phyloP scores from a whole-genome alignment of 2,888 invertebrate genomes.

The Miltochrista miniata region DNA sequence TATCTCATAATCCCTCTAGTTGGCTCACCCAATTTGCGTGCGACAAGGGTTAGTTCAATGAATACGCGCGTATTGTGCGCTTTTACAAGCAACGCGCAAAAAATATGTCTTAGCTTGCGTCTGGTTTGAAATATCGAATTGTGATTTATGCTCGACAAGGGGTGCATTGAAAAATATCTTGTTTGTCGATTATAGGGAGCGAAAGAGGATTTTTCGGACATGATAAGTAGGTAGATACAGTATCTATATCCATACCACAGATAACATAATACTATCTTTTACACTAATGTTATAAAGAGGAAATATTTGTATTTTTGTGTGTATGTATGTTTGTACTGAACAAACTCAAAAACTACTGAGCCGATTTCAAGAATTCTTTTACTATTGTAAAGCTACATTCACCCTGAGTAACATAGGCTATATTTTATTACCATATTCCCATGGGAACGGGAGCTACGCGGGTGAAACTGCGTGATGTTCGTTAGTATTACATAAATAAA shows the following conservation, averaged over 20 bases:
- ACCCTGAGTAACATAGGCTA: too few species aligned
- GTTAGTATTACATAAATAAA: too few species aligned
- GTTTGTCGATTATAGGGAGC: constrained; percentile 9
- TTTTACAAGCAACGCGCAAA: constrained; percentile 25
- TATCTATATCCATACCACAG: background rate
- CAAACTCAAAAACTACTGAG: too few species aligned
- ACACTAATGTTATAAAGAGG: too few species aligned
- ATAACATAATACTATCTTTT: too few species aligned
- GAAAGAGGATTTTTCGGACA: constrained; percentile 6
- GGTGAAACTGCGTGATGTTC: too few species aligned
- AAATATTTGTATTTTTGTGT: too few species aligned
- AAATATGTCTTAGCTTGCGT: constrained; percentile 39
- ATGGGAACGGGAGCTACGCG: too few species aligned
- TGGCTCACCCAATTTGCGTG: constrained; percentile 52
- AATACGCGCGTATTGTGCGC: constrained; percentile 34
- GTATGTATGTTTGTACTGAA: too few species aligned
- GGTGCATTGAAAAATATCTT: constrained; percentile 57
- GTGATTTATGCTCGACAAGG: constrained; percentile 55
- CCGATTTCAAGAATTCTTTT: too few species aligned
- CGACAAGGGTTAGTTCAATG: constrained; percentile 59
- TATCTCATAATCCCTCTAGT: constrained; percentile 49
- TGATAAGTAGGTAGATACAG: background rate
- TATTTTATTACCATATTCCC: too few species aligned
- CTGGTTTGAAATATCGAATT: constrained; percentile 23
- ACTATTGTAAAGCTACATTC: too few species aligned